These are phyloP conservation scores for Trichopoda pennipes DNA, from an alignment of 2,888 invertebrate species.

Conservation along the genomic window DNA sequence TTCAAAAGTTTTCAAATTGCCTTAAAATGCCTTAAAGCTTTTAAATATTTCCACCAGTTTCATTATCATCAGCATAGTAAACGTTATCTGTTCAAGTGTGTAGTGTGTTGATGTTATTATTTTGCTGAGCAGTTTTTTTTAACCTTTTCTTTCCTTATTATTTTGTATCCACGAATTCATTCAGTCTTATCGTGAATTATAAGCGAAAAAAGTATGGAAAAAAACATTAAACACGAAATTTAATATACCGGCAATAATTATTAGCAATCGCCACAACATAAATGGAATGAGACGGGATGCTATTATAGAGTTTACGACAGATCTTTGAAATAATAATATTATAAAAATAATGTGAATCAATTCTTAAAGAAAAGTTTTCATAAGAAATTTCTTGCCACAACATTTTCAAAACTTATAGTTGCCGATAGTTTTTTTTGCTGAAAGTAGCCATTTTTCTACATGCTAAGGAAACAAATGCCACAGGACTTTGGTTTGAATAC, in stretches of 20 bases:
- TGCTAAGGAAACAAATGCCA: too few relatives aligned
- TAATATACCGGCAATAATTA: slow-evolving; percentile 76
- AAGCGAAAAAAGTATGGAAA: slow-evolving; percentile 47
- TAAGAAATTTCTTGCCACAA: too few relatives aligned
- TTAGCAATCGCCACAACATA: slow-evolving; percentile 74
- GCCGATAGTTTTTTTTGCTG: too few relatives aligned
- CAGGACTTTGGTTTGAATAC: too few relatives aligned
- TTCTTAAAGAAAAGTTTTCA: too few relatives aligned
- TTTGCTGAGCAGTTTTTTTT: slow-evolving; percentile 34
- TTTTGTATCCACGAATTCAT: slow-evolving; percentile 48
- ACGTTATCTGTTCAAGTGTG: slow-evolving; percentile 47
- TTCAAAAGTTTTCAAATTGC: slow-evolving; percentile 33
- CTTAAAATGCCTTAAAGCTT: slow-evolving; percentile 54
- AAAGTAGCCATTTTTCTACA: too few relatives aligned
- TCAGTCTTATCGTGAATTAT: slow-evolving; percentile 67
- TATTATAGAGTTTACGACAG: slow-evolving; percentile 26
- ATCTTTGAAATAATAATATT: neutral
- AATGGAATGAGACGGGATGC: slow-evolving; percentile 34
- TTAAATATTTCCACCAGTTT: slow-evolving; percentile 34
- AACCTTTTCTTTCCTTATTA: slow-evolving; percentile 16
- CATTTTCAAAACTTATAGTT: too few relatives aligned
- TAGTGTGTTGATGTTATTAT: slow-evolving; percentile 60
- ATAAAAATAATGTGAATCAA: too few relatives aligned
- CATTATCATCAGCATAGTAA: slow-evolving; percentile 41
- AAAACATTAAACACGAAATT: slow-evolving; percentile 70